These are phyloP conservation scores for Stomatorhinus walkeri DNA, from an alignment of 2,797 vertebrate species.

Conservation along the genomic window DNA sequence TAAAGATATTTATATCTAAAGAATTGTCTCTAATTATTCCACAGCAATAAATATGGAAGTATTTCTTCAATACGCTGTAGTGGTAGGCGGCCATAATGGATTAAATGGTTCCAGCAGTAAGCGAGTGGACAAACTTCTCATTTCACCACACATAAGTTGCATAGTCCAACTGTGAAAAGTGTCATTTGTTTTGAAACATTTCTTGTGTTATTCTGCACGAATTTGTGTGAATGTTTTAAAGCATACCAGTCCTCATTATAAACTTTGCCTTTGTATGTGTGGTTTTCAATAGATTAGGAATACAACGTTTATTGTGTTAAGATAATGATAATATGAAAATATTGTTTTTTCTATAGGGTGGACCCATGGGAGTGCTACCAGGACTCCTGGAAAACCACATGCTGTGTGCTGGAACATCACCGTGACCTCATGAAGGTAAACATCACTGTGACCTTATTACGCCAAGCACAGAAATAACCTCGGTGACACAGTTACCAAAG, in stretches of 20 bases:
- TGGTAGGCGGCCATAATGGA: neutral
- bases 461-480: neutral
- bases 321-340: neutral
- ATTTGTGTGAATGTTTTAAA: neutral
- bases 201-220: neutral
- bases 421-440: constrained; percentile 95
- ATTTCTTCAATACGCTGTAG: neutral
- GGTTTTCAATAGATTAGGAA: neutral
- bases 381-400: constrained; percentile 96
- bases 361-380: constrained; percentile 98
- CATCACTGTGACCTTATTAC: neutral
- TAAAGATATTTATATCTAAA: neutral
- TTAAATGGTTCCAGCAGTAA: neutral
- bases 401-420: constrained; percentile 92
- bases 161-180: neutral
- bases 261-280: neutral
- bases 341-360: constrained; percentile 62
- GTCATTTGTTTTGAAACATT: neutral
- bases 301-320: neutral
- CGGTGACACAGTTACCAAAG: neutral
- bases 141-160: neutral
- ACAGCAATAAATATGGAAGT: neutral
- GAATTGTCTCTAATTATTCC: neutral
- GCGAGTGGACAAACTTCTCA: neutral
- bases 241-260: neutral